Evolutionary conservation across 2,888 invertebrate genomes (phyloP).

Genomic region (Chydorus sphaericus): DNA sequence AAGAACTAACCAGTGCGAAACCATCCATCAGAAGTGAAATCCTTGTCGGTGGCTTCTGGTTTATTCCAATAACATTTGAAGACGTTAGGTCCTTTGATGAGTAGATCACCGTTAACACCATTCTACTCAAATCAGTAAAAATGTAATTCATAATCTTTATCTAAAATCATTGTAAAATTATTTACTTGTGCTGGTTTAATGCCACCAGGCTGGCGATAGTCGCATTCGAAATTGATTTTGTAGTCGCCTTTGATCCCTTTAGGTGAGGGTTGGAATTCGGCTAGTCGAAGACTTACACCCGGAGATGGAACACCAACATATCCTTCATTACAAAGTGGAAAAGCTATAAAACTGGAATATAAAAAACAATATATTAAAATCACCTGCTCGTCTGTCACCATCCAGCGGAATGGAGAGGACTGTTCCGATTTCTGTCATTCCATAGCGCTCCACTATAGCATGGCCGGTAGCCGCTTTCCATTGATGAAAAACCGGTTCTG

Average conservation of each 20-base stretch:
- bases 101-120: slow-evolving; percentile 38
- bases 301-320: slow-evolving; percentile 66
- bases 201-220: slow-evolving; percentile 25
- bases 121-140: background rate
- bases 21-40: slow-evolving; percentile 68
- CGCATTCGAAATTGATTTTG: slow-evolving; percentile 18
- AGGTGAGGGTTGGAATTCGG: slow-evolving; percentile 23
- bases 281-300: slow-evolving; percentile 46
- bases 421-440: slow-evolving; percentile 70
- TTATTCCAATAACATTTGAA: slow-evolving; percentile 57
- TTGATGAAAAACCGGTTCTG: slow-evolving; percentile 48
- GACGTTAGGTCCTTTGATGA: slow-evolving; percentile 43
- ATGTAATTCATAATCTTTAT: too few relatives aligned
- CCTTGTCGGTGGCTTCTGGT: slow-evolving; percentile 47
- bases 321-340: slow-evolving; percentile 29
- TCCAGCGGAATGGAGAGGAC: slow-evolving; percentile 60
- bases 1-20: slow-evolving; percentile 57
- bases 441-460: slow-evolving; percentile 58
- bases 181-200: too few relatives aligned
- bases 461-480: slow-evolving; percentile 75
- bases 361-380: slow-evolving; percentile 4
- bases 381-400: slow-evolving; percentile 40
- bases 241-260: slow-evolving; percentile 5
- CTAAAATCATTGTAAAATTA: too few relatives aligned
- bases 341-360: slow-evolving; percentile 7